A percentile compares a stretch with the other conserved stretches of the same genome.
Evolutionary conservation across 2,888 invertebrate genomes (phyloP).

Genomic region (Liposcelis brunnea): DNA sequence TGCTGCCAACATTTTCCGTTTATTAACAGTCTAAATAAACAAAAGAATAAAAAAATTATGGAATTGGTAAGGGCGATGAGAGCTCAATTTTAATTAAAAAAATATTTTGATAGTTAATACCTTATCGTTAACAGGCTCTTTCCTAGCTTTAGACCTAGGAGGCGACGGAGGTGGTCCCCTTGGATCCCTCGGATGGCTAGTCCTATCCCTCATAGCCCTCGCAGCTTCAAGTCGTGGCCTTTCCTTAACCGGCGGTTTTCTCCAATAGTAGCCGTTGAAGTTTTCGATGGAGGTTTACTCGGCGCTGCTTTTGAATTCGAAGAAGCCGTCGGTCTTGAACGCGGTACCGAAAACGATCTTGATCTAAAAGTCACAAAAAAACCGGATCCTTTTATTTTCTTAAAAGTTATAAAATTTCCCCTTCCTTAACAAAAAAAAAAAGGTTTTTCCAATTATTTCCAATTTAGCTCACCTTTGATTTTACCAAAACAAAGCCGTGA

Average conservation of each 20-base stretch:
- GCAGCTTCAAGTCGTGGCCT: constrained; percentile 28
- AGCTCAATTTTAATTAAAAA: too few species aligned
- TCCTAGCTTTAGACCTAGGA: too few species aligned
- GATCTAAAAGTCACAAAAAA: constrained; percentile 25
- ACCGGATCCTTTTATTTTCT: not conserved
- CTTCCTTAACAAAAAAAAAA: not conserved
- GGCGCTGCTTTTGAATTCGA: constrained; percentile 18
- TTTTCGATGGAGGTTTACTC: constrained; percentile 21
- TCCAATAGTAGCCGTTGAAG: constrained; percentile 17
- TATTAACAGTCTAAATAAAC: not conserved
- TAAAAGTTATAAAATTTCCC: not conserved
- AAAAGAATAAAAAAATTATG: not conserved
- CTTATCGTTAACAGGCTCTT: constrained; percentile 8
- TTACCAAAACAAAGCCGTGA: too few species aligned
- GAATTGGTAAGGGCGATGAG: too few species aligned
- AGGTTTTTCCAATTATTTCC: too few species aligned
- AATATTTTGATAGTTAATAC: too few species aligned
- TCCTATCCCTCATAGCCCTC: constrained; percentile 23
- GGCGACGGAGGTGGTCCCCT: constrained; percentile 13
- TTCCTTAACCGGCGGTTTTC: constrained; percentile 24
- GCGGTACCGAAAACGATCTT: constrained; percentile 39
- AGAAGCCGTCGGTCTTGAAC: constrained; percentile 25
- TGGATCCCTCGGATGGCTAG: constrained; percentile 24
- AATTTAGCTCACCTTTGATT: constrained; percentile 1
- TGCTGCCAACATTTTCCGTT: constrained; percentile 4